Evolutionary conservation across 2,113 vertebrate species (phyloP).

Genomic region (Pachycephala philippinensis): DNA sequence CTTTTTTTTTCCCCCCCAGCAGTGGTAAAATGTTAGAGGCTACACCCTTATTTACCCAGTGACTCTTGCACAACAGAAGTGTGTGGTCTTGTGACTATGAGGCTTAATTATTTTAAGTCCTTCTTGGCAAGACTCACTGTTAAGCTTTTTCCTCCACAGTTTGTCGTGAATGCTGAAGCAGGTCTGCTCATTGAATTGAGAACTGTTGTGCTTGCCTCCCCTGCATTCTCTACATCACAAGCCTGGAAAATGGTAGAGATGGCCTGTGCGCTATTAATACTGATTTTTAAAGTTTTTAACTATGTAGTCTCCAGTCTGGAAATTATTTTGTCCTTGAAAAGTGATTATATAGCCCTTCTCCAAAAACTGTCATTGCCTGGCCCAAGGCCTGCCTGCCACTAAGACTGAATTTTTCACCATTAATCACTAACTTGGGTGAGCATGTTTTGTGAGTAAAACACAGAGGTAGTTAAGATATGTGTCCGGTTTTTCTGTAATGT

Average conservation of each 20-base stretch:
- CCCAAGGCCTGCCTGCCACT: not conserved
- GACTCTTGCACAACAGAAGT: not conserved
- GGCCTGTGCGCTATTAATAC: not conserved
- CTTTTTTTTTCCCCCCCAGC: no score
- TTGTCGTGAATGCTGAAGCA: not conserved
- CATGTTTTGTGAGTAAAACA: not conserved
- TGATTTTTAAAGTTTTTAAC: not conserved
- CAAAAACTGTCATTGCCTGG: not conserved
- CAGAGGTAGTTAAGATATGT: not conserved
- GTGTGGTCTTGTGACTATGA: conserved; percentile 18
- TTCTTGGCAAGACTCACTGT: not conserved
- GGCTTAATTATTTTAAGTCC: not conserved
- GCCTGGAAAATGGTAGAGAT: not conserved
- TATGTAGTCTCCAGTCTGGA: not conserved
- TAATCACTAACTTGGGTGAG: not conserved
- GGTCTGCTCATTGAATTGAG: not conserved
- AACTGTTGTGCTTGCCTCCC: not conserved
- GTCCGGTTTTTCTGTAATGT: not conserved
- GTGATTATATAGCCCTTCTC: not conserved
- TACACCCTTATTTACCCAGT: conserved; percentile 10
- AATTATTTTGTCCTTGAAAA: not conserved
- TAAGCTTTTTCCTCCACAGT: conserved; percentile 2
- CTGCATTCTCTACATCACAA: not conserved
- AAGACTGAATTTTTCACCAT: not conserved
- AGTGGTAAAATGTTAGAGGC: not conserved